A percentile compares a stretch with the other conserved stretches of the same genome.
Conservation (phyloP, 2,888 invertebrate species). For the Homarus gammarus region DNA sequence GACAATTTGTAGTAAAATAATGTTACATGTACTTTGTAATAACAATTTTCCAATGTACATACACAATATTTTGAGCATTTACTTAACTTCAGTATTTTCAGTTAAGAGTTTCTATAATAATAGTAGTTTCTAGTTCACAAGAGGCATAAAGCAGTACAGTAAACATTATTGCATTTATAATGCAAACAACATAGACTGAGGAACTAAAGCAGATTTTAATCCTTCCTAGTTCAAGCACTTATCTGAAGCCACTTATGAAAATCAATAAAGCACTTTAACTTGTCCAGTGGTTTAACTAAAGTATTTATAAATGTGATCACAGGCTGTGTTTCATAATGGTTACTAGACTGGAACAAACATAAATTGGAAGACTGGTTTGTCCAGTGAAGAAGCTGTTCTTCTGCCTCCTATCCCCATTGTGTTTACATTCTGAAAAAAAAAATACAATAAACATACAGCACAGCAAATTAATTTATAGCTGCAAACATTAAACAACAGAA, state of each 20-base stretch:
- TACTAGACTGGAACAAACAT: neutral
- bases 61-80: neutral
- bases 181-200: neutral
- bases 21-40: no score
- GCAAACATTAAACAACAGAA: neutral
- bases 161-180: neutral
- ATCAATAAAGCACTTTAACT: neutral
- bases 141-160: neutral
- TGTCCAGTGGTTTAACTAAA: neutral
- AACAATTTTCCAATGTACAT: neutral
- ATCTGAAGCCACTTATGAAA: neutral
- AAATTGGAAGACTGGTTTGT: constrained; percentile 2
- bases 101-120: neutral
- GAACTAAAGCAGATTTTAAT: neutral
- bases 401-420: constrained; percentile 10
- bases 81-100: neutral
- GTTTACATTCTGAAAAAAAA: neutral
- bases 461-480: no score
- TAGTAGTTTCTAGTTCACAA: neutral
- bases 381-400: neutral
- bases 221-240: neutral
- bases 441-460: no score
- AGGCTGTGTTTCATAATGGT: neutral
- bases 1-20: no score
- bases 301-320: neutral